Conservation (phyloP, 2,888 invertebrate genomes). For the Pterostichus niger region DNA sequence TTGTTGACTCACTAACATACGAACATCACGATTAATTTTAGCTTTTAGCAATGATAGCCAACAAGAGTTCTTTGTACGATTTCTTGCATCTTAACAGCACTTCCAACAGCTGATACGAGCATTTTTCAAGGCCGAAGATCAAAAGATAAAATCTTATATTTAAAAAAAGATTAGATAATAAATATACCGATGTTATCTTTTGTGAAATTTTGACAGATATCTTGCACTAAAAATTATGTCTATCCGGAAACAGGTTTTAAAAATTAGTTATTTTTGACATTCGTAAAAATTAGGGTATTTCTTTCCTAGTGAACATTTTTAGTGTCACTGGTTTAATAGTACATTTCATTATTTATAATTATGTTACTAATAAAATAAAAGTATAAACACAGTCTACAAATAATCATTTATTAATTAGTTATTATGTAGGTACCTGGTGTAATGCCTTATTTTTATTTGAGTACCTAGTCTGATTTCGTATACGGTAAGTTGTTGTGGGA, state of each 20-base stretch:
- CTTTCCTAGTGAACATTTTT: too few relatives aligned
- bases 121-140: not conserved
- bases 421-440: too few relatives aligned
- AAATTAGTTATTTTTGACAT: too few relatives aligned
- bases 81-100: not conserved
- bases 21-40: slow-evolving; percentile 36
- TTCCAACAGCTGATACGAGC: slow-evolving; percentile 19
- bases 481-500: too few relatives aligned
- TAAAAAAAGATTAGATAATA: not conserved
- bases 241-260: not conserved
- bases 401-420: too few relatives aligned
- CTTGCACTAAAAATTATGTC: not conserved
- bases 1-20: slow-evolving; percentile 54
- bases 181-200: not conserved
- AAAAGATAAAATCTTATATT: not conserved
- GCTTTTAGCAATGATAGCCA: not conserved
- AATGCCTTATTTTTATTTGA: too few relatives aligned
- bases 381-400: too few relatives aligned
- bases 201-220: not conserved
- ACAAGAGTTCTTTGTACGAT: slow-evolving; percentile 43
- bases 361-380: too few relatives aligned
- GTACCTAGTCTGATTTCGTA: too few relatives aligned
- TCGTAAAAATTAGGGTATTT: too few relatives aligned
- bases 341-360: too few relatives aligned
- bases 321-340: too few relatives aligned